A percentile compares a stretch with the other conserved stretches of the same genome.
phyloP scores from a whole-genome alignment of 1,140 invertebrate genomes.

The Thaumetopoea pityocampa region DNA sequence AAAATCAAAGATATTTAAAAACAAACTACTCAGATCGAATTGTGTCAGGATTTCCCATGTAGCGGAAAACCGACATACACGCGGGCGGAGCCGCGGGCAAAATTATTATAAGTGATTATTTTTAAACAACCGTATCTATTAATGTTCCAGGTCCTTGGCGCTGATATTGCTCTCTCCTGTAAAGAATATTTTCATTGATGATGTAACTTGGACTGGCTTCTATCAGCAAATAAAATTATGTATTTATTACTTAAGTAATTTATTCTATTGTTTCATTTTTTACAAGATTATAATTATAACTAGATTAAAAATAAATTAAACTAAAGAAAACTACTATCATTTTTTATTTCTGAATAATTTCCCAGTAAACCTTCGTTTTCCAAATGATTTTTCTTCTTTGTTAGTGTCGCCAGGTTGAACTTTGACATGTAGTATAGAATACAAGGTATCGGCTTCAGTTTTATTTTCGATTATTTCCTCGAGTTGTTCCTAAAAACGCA shows the following conservation, averaged over 20 bases:
- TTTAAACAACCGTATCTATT: conserved; percentile 12
- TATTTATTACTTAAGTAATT: conserved; percentile 11
- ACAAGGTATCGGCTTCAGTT: conserved; percentile 78
- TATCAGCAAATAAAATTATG: no score
- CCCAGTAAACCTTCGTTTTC: conserved; percentile 46
- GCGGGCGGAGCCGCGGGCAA: no score
- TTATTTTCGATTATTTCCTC: conserved; percentile 81
- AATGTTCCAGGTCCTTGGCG: conserved; percentile 57
- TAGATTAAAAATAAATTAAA: conserved; percentile 19
- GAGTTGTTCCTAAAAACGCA: conserved; percentile 78
- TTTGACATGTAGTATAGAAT: conserved; percentile 79
- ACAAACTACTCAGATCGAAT: no score
- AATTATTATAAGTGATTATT: no score
- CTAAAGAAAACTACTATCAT: conserved; percentile 20
- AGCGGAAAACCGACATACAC: no score
- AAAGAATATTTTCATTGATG: no score
- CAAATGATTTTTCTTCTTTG: conserved; percentile 49
- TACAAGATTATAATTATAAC: no score
- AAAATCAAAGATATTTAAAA: no score
- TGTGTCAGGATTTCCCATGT: no score
- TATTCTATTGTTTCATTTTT: conserved; percentile 16
- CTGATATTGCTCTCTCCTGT: conserved; percentile 15
- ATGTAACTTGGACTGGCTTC: no score
- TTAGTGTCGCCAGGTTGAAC: conserved; percentile 65
- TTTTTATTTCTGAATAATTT: conserved; percentile 43